Evolutionary conservation across 2,797 vertebrate genomes (phyloP), one percentile per base, ranked within the genome.

Genomic region (Tokudaia tokunoshimensis): DNA sequence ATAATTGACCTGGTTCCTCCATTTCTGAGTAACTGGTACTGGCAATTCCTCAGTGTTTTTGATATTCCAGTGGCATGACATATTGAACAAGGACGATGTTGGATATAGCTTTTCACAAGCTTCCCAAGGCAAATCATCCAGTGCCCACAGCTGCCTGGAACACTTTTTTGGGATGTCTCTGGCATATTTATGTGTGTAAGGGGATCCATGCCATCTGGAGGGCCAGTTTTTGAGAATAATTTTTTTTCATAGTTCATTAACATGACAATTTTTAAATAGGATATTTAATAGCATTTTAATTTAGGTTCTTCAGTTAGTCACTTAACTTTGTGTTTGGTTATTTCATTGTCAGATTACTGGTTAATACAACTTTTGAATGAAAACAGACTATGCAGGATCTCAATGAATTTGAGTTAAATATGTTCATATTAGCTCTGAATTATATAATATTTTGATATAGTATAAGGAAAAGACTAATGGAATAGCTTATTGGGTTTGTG

Each of bases 191-290:
- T 76, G 20, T 79, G 19, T 17, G 79, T 37, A 87, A 20, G 50
- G 65, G 17, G 29, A 83, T 92, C 5, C 34, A 55, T n/a, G 59
- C 67, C 82, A 96, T 65, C 44, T 83, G 29, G 61, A 89, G 14
- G 44, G 20, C 7, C n/a, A 95, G 41, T 75, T 84, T 92, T 15
- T 41, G 24, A 83, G 37, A 41, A 91, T 52, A 74, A 83, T 88
- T 52, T 72, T 93, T 93, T 29, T 57, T 34, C 3, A 74, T 72
- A 92, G 1, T 74, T 94, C 74, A 96, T 94, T 94, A 89, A 72
- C 52, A 80, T 50, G 78, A 22, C 55, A 95, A 37, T 12, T 76
- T 94, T 75, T 20, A 95, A 52, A 44, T 12, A 89, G n/a, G 11
- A 52, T 67, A 94, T 95, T n/a, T n/a, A n/a, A n/a, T 13, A 84